A percentile compares a stretch with the other conserved stretches of the same genome.
These are phyloP conservation scores for Rotaria macrura DNA, from an alignment of 2,888 invertebrate genomes.

Conservation along the genomic window DNA sequence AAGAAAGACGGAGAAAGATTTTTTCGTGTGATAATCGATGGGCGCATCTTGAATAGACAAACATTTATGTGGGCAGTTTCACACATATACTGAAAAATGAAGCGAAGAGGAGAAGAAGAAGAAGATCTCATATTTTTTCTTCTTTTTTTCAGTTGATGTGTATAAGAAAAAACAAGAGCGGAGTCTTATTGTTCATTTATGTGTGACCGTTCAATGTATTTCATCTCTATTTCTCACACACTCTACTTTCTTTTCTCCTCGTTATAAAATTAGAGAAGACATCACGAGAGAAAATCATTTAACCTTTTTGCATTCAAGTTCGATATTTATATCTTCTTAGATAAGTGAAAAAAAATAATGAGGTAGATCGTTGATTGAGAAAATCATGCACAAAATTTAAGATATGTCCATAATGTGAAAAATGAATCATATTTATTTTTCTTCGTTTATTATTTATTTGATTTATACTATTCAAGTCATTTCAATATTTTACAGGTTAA, in stretches of 20 bases:
- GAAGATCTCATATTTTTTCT: neutral
- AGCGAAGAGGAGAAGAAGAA: neutral
- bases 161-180: neutral
- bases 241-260: neutral
- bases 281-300: neutral
- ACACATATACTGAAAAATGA: neutral
- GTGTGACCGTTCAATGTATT: neutral
- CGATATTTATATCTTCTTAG: too few species aligned
- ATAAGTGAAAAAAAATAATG: too few species aligned
- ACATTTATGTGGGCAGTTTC: neutral
- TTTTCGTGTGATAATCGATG: neutral
- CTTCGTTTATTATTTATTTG: neutral
- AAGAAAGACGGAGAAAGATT: neutral
- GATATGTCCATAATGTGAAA: too few species aligned
- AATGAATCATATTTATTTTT: neutral
- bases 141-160: neutral
- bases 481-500: neutral
- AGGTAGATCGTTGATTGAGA: too few species aligned
- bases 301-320: too few species aligned
- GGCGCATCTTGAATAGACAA: neutral
- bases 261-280: neutral
- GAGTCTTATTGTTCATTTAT: neutral
- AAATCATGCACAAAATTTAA: too few species aligned
- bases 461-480: neutral
- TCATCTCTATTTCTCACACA: neutral